phyloP scores from a whole-genome alignment of 1,140 invertebrate genomes.

The Telenomus remus region DNA sequence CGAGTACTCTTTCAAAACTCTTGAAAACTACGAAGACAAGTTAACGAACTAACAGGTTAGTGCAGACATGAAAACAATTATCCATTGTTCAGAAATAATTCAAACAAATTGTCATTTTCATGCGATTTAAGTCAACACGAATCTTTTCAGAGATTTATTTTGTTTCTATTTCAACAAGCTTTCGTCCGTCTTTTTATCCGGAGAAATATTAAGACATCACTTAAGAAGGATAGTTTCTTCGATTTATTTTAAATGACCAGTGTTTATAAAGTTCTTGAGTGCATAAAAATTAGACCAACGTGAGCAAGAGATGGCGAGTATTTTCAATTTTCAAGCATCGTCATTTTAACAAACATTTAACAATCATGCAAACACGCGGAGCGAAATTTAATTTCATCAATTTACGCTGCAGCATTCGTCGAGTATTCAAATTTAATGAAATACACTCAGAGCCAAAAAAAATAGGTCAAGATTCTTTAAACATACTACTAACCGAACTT shows the following conservation, averaged over 20 bases:
- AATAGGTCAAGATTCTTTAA: constrained; percentile 41
- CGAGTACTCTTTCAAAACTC: neutral
- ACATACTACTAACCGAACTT: constrained; percentile 22
- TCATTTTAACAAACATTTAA: constrained; percentile 9
- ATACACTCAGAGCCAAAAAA: constrained; percentile 1
- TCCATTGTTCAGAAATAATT: too few species aligned
- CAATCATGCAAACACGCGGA: too few species aligned
- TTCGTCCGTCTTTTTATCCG: constrained; percentile 3
- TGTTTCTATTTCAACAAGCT: too few species aligned
- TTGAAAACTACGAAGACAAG: neutral
- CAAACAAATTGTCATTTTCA: too few species aligned
- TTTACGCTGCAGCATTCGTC: constrained; percentile 2
- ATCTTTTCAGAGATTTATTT: too few species aligned
- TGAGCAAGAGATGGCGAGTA: too few species aligned
- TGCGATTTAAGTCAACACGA: too few species aligned
- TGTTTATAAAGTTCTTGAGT: constrained; percentile 16
- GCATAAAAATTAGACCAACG: constrained; percentile 14
- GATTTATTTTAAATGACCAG: neutral
- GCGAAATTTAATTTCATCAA: constrained; percentile 7
- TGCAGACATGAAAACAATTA: too few species aligned
- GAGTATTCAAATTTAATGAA: constrained; percentile 17
- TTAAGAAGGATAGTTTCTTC: constrained; percentile 6
- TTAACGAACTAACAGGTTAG: too few species aligned
- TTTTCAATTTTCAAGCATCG: neutral
- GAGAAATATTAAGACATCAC: constrained; percentile 21